Evolutionary conservation across 1,140 invertebrate genomes (phyloP), one percentile per base, ranked within the genome.

Genomic region (Solen grandis): DNA sequence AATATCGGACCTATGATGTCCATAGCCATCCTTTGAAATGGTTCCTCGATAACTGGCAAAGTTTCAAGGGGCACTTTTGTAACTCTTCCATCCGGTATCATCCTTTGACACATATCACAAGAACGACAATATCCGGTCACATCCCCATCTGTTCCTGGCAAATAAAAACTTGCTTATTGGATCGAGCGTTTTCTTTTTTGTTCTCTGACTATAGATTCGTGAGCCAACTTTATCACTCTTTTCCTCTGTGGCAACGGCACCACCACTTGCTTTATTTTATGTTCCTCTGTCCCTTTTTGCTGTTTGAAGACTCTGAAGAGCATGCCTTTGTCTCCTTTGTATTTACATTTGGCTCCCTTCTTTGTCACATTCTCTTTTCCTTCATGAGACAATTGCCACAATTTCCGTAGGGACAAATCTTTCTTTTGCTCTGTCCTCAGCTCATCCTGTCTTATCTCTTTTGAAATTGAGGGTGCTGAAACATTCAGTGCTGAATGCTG

Each of bases 11-110:
- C 46, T 10, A 50, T 50, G n/a, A n/a, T n/a, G n/a, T n/a, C n/a
- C n/a, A n/a, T n/a, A n/a, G n/a, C n/a, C 14, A 85, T 70, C 27
- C 86, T 50, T 36, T 66, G 22, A 68, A 88, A 88, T 1, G 78
- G 74, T 1, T n/a, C 62, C n/a, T n/a, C 46, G 10, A 50, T 50
- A 13, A 50, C n/a, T 50, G 46, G 46, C 46, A n/a, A 13, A 13
- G 10, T 10, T 50, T n/a, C 46, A n/a, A 50, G 46, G 10, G 46
- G 46, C 10, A 50, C 46, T 50, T n/a, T 50, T n/a, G 10, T 50
- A 50, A 50, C n/a, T 50, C 46, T 10, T 50, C 46, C 46, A 13
- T 50, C n/a, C n/a, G 46, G 46, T 50, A 50, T 50, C 10, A n/a
- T 50, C 46, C 46, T 50, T 50, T n/a, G n/a, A n/a, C n/a, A n/a